phyloP scores from a whole-genome alignment of 2,888 invertebrate species.

The Epirrhoe alternata region DNA sequence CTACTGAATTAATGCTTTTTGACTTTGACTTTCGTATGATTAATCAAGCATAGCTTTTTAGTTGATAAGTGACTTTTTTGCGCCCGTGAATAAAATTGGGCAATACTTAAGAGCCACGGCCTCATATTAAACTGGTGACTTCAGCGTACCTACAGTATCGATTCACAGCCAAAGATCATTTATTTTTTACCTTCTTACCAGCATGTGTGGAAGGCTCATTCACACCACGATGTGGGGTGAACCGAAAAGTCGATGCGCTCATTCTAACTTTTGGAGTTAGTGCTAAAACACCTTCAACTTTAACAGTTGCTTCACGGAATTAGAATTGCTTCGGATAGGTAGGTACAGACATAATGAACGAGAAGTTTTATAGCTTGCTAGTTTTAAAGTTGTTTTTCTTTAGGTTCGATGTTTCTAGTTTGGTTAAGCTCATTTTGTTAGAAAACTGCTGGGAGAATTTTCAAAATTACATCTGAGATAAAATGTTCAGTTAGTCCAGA shows the following conservation, averaged over 20 bases:
- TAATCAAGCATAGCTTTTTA: no score
- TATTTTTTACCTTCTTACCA: no score
- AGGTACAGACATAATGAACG: conserved; percentile 38
- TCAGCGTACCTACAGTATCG: no score
- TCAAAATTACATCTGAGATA: conserved; percentile 1
- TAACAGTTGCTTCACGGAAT: conserved; percentile 48
- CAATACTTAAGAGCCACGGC: no score
- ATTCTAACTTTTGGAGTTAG: conserved; percentile 57
- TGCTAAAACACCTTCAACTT: conserved; percentile 54
- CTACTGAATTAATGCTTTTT: no score
- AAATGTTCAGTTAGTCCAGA: no score
- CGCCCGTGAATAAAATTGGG: no score
- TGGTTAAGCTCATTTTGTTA: conserved; percentile 12
- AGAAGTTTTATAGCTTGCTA: conserved; percentile 38
- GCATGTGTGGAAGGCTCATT: conserved; percentile 13
- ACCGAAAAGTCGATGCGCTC: conserved; percentile 57
- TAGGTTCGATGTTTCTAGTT: conserved; percentile 11
- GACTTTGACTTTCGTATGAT: no score
- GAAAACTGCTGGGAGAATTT: not conserved
- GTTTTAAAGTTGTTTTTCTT: conserved; percentile 39
- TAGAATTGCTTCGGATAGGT: conserved; percentile 46
- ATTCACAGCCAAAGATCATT: no score
- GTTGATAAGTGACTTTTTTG: no score
- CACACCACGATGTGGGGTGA: conserved; percentile 52
- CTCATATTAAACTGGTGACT: no score